These are phyloP conservation scores for Drosophila asahinai DNA, from an alignment of 1,140 invertebrate genomes.

Conservation along the genomic window DNA sequence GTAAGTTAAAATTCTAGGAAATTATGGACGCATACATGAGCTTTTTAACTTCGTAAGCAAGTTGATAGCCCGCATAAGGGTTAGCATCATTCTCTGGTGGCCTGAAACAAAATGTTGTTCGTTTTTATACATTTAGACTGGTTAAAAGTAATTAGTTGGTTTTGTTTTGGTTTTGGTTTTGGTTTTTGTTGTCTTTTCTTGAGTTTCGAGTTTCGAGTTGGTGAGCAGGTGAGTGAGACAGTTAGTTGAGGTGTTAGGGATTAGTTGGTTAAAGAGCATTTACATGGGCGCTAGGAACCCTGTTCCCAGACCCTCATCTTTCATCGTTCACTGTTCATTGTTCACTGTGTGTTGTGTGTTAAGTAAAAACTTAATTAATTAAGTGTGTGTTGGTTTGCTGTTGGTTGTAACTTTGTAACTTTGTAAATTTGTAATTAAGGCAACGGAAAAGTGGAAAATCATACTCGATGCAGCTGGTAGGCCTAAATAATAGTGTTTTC, in stretches of 20 bases:
- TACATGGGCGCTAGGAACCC: conserved; percentile 66
- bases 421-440: conserved; percentile 22
- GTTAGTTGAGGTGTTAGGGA: conserved; percentile 54
- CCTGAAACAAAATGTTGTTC: conserved; percentile 88
- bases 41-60: conserved; percentile 99
- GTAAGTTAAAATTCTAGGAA: conserved; percentile 77
- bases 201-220: conserved; percentile 21
- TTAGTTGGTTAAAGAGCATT: conserved; percentile 71
- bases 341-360: conserved; percentile 31
- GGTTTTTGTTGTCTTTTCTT: conserved; percentile 21
- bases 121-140: conserved; percentile 80
- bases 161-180: conserved; percentile 28
- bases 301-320: neutral
- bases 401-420: conserved; percentile 26
- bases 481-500: conserved; percentile 38
- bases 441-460: conserved; percentile 44
- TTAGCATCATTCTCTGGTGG: conserved; percentile 93
- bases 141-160: conserved; percentile 62
- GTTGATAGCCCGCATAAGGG: conserved; percentile 97
- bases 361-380: conserved; percentile 37
- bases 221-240: conserved; percentile 54
- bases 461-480: conserved; percentile 41
- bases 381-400: conserved; percentile 33
- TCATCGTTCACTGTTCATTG: conserved; percentile 6
- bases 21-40: conserved; percentile 95